Evolutionary conservation across 2,888 invertebrate species (phyloP).

Genomic region (Agonopterix alstromeriana): DNA sequence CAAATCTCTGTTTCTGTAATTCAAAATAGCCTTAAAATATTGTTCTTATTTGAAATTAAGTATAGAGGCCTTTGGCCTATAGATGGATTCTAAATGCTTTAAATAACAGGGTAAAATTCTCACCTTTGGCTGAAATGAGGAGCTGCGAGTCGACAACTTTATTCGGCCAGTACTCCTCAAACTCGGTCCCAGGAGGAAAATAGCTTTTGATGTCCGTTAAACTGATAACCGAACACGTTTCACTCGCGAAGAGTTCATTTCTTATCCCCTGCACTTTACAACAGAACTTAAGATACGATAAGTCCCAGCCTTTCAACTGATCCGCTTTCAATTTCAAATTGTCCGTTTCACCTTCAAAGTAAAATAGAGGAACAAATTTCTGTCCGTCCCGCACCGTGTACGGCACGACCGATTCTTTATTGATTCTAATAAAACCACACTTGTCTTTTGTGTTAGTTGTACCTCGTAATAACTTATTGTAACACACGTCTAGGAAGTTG

Average conservation of each 20-base stretch:
- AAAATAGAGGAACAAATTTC: slow-evolving; percentile 94
- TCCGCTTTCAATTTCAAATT: slow-evolving; percentile 91
- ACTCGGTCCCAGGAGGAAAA: slow-evolving; percentile 91
- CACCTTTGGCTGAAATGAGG: slow-evolving; percentile 82
- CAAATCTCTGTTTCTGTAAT: no score
- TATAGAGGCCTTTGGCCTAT: no score
- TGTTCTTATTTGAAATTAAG: no score
- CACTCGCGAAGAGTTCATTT: slow-evolving; percentile 93
- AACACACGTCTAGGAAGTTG: slow-evolving; percentile 92
- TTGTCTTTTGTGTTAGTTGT: slow-evolving; percentile 85
- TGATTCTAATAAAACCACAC: slow-evolving; percentile 94
- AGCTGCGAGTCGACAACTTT: slow-evolving; percentile 90
- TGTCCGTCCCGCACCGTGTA: slow-evolving; percentile 89
- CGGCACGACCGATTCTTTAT: slow-evolving; percentile 95
- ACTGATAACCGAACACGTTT: slow-evolving; percentile 93
- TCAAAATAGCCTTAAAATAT: no score
- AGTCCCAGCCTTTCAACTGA: slow-evolving; percentile 92
- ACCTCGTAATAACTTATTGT: slow-evolving; percentile 86
- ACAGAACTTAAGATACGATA: slow-evolving; percentile 94
- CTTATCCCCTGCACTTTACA: slow-evolving; percentile 96
- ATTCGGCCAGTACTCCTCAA: slow-evolving; percentile 95
- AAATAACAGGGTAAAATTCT: slow-evolving; percentile 14
- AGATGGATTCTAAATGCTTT: background rate
- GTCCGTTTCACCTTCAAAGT: slow-evolving; percentile 93
- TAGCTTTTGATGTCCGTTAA: slow-evolving; percentile 93